Evolutionary conservation across 2,888 invertebrate genomes (phyloP).

Genomic region (Drosophila maculinotata): DNA sequence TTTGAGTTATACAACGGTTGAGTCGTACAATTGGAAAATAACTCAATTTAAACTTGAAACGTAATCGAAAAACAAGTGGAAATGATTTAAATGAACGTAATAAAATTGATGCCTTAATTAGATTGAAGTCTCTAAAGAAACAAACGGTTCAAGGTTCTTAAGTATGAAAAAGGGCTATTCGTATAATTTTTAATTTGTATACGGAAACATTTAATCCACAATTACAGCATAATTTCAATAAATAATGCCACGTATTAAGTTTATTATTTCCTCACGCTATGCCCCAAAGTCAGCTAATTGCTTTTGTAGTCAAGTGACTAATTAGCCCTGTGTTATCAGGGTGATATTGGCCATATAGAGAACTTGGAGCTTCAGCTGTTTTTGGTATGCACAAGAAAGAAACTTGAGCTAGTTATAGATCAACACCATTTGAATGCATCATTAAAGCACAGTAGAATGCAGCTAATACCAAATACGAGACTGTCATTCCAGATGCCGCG

Average conservation of each 20-base stretch:
- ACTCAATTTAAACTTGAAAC: constrained; percentile 4
- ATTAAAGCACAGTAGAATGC: constrained; percentile 13
- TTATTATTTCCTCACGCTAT: constrained; percentile 31
- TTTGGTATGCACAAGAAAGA: constrained; percentile 14
- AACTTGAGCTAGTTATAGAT: constrained; percentile 10
- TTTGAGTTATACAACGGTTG: constrained; percentile 6
- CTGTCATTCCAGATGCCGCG: not conserved
- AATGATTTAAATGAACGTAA: no score
- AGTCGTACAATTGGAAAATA: constrained; percentile 14
- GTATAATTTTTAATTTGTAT: not conserved
- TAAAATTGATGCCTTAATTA: no score
- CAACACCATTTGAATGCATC: constrained; percentile 28
- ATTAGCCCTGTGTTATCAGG: constrained; percentile 27
- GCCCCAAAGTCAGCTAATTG: constrained; percentile 35
- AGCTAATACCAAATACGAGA: constrained; percentile 31
- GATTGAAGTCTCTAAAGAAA: no score
- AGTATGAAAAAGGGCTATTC: not conserved
- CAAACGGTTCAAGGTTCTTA: not conserved
- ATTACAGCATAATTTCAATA: constrained; percentile 46
- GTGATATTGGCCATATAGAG: constrained; percentile 24
- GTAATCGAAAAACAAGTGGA: not conserved
- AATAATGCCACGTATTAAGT: constrained; percentile 27
- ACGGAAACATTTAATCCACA: constrained; percentile 43
- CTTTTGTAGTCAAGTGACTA: constrained; percentile 7
- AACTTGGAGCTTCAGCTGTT: constrained; percentile 1